Evolutionary conservation across 1,140 invertebrate species (phyloP), one percentile per base, ranked within the genome.

Genomic region (Diuraphis noxia): DNA sequence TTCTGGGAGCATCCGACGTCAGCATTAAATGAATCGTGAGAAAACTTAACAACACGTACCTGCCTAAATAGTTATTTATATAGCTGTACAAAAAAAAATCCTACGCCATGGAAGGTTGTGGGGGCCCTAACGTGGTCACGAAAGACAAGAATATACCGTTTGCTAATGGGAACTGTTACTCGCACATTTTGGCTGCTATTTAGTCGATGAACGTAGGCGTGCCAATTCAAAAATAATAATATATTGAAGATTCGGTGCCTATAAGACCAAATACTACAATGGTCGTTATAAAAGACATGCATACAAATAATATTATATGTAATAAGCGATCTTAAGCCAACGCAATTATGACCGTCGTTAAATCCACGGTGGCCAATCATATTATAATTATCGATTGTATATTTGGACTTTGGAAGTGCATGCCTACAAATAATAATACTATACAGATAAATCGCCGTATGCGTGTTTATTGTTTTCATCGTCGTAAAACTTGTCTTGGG

Each of bases 11-110:
- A 85, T 85, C 84, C 41, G 30, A 85, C 41, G 41, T 21, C 10
- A 43, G 41, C 41, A 49, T 85, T 85, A 41, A 85, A 34, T 36
- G 84, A 49, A 85, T 85, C 84, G 84, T 85, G 84, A 85, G 84
- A 46, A 46, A 85, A 10, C 41, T 17, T n/a, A 9, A 85, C 40
- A 85, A 23, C 21, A 23, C 21, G n/a, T 85, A 72, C 56, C 56
- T 85, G 34, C 56, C 56, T 72, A 72, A 6, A 17, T n/a, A n/a
- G 30, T n/a, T 23, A 6, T 13, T 25, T n/a, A 6, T 17, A n/a
- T 34, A 17, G 30, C 5, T n/a, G 56, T 72, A 6, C 9, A 19
- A 72, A 17, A 19, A 72, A 17, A n/a, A 72, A 72, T 72, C n/a
- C 4, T 72, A 72, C 0, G 56, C 56, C 56, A n/a, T n/a, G 19